Percentiles rank a stretch among this genome's conserved stretches.
Evolutionary conservation across 2,888 invertebrate genomes (phyloP).

Genomic region (Trachelus iudaicus): DNA sequence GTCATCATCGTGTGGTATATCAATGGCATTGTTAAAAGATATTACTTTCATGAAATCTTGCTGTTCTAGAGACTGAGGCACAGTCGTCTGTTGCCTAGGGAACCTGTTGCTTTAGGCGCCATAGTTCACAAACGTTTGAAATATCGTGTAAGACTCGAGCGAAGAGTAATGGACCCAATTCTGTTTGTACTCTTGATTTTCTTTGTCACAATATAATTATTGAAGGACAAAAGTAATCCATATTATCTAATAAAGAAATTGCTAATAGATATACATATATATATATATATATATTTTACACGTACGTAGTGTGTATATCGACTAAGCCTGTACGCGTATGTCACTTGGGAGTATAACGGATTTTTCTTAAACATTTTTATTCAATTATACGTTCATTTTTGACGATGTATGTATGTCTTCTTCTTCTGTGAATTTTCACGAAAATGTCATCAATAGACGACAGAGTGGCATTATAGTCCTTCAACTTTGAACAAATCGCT

Average conservation of each 20-base stretch:
- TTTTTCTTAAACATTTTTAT: neutral
- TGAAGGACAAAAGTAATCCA: slow-evolving; percentile 5
- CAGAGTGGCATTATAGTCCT: neutral
- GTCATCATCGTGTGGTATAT: neutral
- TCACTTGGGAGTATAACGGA: neutral
- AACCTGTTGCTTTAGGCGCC: neutral
- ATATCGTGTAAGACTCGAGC: neutral
- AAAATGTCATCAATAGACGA: neutral
- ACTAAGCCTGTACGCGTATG: neutral
- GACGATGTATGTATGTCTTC: neutral
- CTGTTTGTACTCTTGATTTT: neutral
- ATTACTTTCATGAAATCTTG: neutral
- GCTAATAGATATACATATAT: slow-evolving; percentile 1
- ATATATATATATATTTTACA: slow-evolving; percentile 2
- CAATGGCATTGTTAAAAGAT: neutral
- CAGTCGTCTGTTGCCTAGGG: neutral
- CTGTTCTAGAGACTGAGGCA: neutral
- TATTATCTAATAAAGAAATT: neutral
- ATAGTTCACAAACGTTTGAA: neutral
- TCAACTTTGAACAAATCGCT: neutral
- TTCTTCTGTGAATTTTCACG: neutral
- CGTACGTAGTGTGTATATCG: neutral
- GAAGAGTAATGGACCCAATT: neutral
- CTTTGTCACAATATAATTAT: slow-evolving; percentile 15
- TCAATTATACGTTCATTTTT: neutral